Evolutionary conservation across 2,797 vertebrate species (phyloP), one percentile per base, ranked within the genome.

Genomic region (Paramormyrops hopkinsi): DNA sequence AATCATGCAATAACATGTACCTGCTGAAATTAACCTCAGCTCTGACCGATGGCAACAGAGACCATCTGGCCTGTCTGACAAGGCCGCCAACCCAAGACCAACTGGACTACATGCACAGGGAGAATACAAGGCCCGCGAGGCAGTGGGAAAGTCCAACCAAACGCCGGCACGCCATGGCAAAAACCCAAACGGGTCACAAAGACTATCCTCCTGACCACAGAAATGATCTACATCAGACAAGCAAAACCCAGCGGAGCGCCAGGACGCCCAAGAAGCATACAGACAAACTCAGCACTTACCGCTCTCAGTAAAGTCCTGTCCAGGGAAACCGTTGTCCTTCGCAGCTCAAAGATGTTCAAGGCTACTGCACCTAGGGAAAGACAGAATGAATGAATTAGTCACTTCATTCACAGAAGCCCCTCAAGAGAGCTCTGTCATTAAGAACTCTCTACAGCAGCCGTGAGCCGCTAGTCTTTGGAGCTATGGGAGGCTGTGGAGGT

Each of bases 11-110:
- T 46, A 82, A 82, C 76, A 82, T 46, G 37, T 46, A 82, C 41
- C 37, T 82, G 41, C 76, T 82, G 76, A 82, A 82, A 82, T 82
- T 82, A 82, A 82, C 41, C 76, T 82, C 37, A 82, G 76, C 76
- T 82, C 41, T 82, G 41, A 44, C 41, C 76, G 41, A 82, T 11
- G 17, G 76, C 41, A 46, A 46, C 41, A 11, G 19, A 82, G 76
- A 82, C 76, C 76, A 82, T 82, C 76, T 82, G 76, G 76, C 44
- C 41, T 46, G 41, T 82, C 41, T 44, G 76, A 82, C 41, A 33
- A 82, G 41, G 19, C 41, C 41, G 44, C 41, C 33, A 76, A 76
- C 41, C 7, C 41, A 82, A 82, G 6, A 82, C 19, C 41, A 82
- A 82, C 41, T 44, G n/a, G 19, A 82, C 76, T 46, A 82, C 76